phyloP scores from a whole-genome alignment of 2,797 vertebrate genomes.

The Botia almorhae region DNA sequence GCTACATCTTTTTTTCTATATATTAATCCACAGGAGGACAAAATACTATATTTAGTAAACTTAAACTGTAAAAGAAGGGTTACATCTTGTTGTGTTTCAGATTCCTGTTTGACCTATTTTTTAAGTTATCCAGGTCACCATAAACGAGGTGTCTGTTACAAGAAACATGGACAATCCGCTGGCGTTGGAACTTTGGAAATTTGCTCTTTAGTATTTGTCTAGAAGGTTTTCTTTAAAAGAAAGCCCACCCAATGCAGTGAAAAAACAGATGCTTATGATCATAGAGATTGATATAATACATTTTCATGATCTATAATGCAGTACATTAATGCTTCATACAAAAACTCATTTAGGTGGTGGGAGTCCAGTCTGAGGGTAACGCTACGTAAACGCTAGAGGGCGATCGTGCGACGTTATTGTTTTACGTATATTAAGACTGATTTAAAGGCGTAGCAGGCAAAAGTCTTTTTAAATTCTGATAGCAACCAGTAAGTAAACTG shows the following conservation, averaged over 20 bases:
- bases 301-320: no score
- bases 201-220: constrained; percentile 81
- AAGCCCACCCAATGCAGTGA: constrained; percentile 60
- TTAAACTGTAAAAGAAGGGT: neutral
- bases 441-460: no score
- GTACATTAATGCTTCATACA: no score
- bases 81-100: neutral
- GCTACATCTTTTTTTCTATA: neutral
- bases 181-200: accelerated
- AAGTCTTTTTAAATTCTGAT: no score
- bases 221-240: constrained; percentile 72
- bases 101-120: neutral
- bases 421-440: no score
- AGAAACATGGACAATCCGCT: accelerated
- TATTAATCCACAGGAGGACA: neutral
- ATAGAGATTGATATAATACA: no score
- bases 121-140: neutral
- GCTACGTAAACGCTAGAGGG: constrained; percentile 25
- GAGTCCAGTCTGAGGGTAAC: no score
- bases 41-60: neutral
- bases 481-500: no score
- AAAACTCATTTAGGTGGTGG: no score
- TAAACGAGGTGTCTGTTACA: neutral
- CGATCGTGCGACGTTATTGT: neutral
- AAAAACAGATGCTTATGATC: no score